phyloP scores from a whole-genome alignment of 2,797 vertebrate genomes.

The Brotula barbata region DNA sequence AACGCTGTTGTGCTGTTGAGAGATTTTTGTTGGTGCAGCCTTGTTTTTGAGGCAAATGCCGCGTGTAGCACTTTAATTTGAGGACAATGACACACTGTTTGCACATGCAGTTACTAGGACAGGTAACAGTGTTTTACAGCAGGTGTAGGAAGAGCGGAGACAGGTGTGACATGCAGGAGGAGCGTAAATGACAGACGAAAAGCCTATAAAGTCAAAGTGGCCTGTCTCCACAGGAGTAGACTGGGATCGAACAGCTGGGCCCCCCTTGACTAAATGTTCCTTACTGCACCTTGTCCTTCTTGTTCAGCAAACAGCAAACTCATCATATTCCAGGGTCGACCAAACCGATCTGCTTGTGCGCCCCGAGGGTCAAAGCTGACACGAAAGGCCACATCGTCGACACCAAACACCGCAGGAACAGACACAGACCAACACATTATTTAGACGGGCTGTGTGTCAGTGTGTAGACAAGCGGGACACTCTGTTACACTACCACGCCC shows the following conservation, averaged over 20 bases:
- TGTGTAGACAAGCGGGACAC: neutral
- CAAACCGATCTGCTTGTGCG: slow-evolving; percentile 41
- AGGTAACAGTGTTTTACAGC: slow-evolving; percentile 12
- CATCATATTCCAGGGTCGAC: slow-evolving; percentile 24
- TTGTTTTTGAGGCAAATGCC: too few relatives aligned
- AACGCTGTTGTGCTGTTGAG: too few relatives aligned
- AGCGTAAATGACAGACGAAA: slow-evolving; percentile 34
- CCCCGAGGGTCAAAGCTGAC: slow-evolving; percentile 25
- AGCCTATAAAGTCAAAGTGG: slow-evolving; percentile 12
- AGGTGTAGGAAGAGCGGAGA: slow-evolving; percentile 29
- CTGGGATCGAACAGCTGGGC: neutral
- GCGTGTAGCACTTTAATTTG: neutral
- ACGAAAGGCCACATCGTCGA: neutral
- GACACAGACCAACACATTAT: neutral
- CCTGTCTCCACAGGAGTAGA: slow-evolving; percentile 38
- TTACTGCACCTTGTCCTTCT: slow-evolving; percentile 23
- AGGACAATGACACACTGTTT: slow-evolving; percentile 21
- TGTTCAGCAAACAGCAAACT: slow-evolving; percentile 12
- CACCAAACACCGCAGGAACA: slow-evolving; percentile 17
- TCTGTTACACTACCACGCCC: too few relatives aligned
- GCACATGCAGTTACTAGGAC: neutral
- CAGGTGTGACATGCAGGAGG: slow-evolving; percentile 29
- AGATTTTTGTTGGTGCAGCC: too few relatives aligned
- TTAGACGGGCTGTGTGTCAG: neutral
- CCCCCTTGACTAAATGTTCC: slow-evolving; percentile 1